Evolutionary conservation across 2,888 invertebrate genomes (phyloP).

Genomic region (Orthosia cruda): DNA sequence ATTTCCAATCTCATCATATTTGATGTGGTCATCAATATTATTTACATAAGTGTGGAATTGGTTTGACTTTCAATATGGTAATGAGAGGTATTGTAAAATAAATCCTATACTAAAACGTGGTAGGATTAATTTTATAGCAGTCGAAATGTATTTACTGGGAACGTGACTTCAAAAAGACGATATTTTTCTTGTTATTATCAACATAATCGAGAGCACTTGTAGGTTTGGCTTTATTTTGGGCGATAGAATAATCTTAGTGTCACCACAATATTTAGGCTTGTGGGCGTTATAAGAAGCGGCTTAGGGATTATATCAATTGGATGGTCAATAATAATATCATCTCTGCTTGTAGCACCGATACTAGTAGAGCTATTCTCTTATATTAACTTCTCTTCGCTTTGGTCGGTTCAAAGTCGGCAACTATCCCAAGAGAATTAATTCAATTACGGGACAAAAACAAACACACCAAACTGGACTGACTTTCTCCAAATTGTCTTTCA

Average conservation of each 20-base stretch:
- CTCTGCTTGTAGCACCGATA: not conserved
- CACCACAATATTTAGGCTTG: not conserved
- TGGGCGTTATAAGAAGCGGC: not conserved
- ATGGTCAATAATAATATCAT: not conserved
- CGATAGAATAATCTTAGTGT: not conserved
- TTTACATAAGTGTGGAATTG: conserved; percentile 31
- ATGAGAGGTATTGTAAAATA: not conserved
- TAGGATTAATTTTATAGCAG: not conserved
- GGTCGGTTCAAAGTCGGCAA: too few species aligned
- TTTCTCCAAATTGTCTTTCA: too few species aligned
- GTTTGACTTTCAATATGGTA: conserved; percentile 12
- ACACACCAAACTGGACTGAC: too few species aligned
- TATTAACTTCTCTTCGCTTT: too few species aligned
- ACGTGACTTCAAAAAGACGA: not conserved
- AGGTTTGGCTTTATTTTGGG: not conserved
- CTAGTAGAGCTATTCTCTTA: too few species aligned
- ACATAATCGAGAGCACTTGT: not conserved
- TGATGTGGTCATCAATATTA: conserved; percentile 25
- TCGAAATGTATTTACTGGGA: not conserved
- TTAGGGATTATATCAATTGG: not conserved
- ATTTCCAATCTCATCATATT: conserved; percentile 1
- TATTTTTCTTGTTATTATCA: not conserved
- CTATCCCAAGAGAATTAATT: too few species aligned
- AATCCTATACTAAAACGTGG: not conserved
- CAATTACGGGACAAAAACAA: too few species aligned